Conservation (phyloP, 2,797 vertebrate species). For the Gadopsis bispinosus region DNA sequence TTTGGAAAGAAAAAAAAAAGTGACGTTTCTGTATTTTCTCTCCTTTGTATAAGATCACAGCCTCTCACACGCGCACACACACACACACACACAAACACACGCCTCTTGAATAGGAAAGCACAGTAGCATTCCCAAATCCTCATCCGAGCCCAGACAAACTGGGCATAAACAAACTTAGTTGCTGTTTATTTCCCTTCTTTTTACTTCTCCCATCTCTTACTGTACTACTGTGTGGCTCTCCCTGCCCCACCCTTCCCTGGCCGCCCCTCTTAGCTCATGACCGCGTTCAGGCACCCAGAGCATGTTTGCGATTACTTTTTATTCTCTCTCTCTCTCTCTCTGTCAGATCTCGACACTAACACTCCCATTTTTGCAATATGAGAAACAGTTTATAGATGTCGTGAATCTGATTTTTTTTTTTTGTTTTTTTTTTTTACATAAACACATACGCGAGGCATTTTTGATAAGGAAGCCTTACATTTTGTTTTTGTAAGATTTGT, state of each 20-base stretch:
- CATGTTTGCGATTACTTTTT: no score
- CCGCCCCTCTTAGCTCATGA: constrained; percentile 44
- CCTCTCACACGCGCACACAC: constrained; percentile 35
- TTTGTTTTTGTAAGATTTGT: not conserved
- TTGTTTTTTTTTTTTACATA: no score
- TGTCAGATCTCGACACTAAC: not conserved
- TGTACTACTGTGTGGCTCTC: constrained; percentile 69
- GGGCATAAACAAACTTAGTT: constrained; percentile 45
- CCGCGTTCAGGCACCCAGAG: constrained; percentile 34
- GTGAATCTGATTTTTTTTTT: not conserved
- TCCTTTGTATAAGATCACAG: constrained; percentile 72
- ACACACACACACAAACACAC: constrained; percentile 52
- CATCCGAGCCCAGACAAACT: constrained; percentile 70
- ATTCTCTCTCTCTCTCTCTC: no score
- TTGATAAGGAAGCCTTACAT: not conserved
- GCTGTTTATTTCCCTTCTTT: constrained; percentile 55
- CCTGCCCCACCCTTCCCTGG: constrained; percentile 17
- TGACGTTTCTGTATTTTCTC: constrained; percentile 84
- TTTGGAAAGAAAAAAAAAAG: constrained; percentile 53
- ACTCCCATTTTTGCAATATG: not conserved
- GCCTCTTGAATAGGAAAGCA: constrained; percentile 85
- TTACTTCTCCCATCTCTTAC: constrained; percentile 56
- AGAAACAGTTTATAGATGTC: not conserved
- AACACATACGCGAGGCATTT: not conserved
- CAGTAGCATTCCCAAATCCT: constrained; percentile 82